A percentile compares a stretch with the other conserved stretches of the same genome.
Evolutionary conservation across 1,140 invertebrate species (phyloP).

Genomic region (Maconellicoccus hirsutus): DNA sequence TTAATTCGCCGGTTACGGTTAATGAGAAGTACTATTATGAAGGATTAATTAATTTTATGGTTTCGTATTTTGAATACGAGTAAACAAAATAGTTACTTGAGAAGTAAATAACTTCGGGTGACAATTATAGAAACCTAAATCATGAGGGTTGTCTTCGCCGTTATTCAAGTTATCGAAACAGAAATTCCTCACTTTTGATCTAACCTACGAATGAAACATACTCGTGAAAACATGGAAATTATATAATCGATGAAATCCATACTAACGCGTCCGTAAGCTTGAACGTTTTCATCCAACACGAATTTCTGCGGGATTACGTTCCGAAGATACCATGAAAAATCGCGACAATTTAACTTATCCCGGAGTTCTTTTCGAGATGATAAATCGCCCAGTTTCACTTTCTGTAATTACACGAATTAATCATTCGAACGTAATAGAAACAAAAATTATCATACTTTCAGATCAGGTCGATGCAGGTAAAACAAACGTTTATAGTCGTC

Average conservation of each 20-base stretch:
- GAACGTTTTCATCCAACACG: slow-evolving; percentile 68
- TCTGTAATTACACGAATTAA: not conserved
- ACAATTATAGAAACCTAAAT: slow-evolving; percentile 62
- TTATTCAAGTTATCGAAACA: slow-evolving; percentile 72
- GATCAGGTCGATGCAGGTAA: slow-evolving; percentile 65
- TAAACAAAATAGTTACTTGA: slow-evolving; percentile 42
- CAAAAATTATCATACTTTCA: slow-evolving; percentile 43
- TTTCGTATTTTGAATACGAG: slow-evolving; percentile 26
- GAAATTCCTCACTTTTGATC: slow-evolving; percentile 42
- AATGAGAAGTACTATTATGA: slow-evolving; percentile 56
- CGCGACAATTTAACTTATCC: slow-evolving; percentile 68
- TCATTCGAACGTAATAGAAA: not conserved
- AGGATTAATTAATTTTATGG: slow-evolving; percentile 31
- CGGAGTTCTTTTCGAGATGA: slow-evolving; percentile 58
- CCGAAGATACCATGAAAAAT: slow-evolving; percentile 90
- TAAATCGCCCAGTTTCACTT: slow-evolving; percentile 44
- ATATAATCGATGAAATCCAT: not conserved
- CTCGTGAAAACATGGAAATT: slow-evolving; percentile 32
- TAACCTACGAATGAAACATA: slow-evolving; percentile 42
- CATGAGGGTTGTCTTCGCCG: slow-evolving; percentile 53
- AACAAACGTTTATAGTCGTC: slow-evolving; percentile 82
- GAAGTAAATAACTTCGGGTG: slow-evolving; percentile 41
- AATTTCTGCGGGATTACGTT: slow-evolving; percentile 87
- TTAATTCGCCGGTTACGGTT: slow-evolving; percentile 53
- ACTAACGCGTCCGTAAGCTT: slow-evolving; percentile 55